Evolutionary conservation across 2,888 invertebrate species (phyloP).

Genomic region (Portevinia maculata): DNA sequence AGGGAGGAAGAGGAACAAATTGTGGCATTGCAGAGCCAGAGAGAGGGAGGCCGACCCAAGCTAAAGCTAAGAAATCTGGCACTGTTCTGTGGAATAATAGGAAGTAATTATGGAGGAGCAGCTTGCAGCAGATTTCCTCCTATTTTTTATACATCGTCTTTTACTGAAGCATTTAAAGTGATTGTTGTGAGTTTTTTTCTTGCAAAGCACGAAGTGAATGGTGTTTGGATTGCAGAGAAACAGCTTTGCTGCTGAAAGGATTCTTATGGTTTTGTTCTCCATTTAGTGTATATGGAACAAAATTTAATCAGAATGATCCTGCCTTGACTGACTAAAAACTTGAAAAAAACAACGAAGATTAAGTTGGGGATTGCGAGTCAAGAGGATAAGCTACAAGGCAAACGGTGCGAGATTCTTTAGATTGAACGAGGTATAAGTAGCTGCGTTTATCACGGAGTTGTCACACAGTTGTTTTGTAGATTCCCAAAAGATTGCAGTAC

Average conservation of each 20-base stretch:
- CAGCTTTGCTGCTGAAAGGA: constrained; percentile 2
- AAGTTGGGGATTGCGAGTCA: too few species aligned
- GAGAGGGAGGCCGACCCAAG: not conserved
- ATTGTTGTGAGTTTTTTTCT: constrained; percentile 36
- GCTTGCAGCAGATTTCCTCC: constrained; percentile 36
- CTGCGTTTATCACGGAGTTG: too few species aligned
- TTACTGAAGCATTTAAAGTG: constrained; percentile 10
- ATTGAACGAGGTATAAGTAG: too few species aligned
- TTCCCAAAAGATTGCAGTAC: too few species aligned
- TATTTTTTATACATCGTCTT: not conserved
- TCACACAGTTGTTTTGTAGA: too few species aligned
- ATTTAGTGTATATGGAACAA: not conserved
- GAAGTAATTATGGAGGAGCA: constrained; percentile 68
- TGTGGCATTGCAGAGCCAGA: constrained; percentile 36
- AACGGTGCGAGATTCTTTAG: too few species aligned
- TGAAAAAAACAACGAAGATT: too few species aligned
- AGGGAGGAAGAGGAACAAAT: constrained; percentile 16
- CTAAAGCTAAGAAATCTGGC: constrained; percentile 48
- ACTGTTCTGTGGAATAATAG: constrained; percentile 58
- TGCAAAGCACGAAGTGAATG: constrained; percentile 51
- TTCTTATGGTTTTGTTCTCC: constrained; percentile 8
- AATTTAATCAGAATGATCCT: too few species aligned
- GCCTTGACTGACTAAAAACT: too few species aligned
- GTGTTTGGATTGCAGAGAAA: not conserved
- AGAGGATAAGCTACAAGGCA: too few species aligned